A percentile compares a stretch with the other conserved stretches of the same genome.
Evolutionary conservation across 35 echinoderm and acorn worm species (phyloP).

Genomic region (Nesometra sesokonis): DNA sequence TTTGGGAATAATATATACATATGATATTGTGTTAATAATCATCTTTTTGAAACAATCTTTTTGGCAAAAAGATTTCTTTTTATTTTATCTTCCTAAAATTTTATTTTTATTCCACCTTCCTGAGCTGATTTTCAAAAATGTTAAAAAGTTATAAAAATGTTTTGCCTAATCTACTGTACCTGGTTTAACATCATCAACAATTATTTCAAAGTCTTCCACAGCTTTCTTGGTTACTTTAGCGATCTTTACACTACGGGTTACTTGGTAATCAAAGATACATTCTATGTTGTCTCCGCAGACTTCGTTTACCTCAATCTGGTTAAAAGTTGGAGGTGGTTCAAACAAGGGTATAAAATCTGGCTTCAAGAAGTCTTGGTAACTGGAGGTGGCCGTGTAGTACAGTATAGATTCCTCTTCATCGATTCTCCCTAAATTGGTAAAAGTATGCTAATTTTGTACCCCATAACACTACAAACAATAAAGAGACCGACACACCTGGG

Average conservation of each 20-base stretch:
- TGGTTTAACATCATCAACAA: background rate
- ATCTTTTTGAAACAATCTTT: too few relatives aligned
- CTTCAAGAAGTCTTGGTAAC: background rate
- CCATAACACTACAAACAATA: too few relatives aligned
- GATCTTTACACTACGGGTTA: background rate
- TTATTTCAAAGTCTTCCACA: background rate
- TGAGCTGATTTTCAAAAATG: too few relatives aligned
- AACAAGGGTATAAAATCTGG: background rate
- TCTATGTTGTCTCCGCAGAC: background rate
- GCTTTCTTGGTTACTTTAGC: background rate
- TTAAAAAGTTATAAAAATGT: too few relatives aligned
- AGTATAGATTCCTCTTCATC: background rate
- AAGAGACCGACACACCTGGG: too few relatives aligned
- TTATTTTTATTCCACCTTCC: too few relatives aligned
- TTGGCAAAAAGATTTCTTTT: too few relatives aligned
- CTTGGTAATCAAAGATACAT: conserved; percentile 4
- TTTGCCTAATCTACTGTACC: too few relatives aligned
- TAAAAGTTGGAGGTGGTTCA: background rate
- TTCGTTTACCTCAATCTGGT: background rate
- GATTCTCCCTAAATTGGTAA: background rate
- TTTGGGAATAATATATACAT: too few relatives aligned
- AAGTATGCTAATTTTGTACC: too few relatives aligned
- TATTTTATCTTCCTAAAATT: too few relatives aligned
- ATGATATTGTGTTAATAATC: too few relatives aligned
- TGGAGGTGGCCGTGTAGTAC: background rate